These are phyloP conservation scores for Orchesella flavescens DNA, from an alignment of 2,888 invertebrate genomes.

Conservation along the genomic window DNA sequence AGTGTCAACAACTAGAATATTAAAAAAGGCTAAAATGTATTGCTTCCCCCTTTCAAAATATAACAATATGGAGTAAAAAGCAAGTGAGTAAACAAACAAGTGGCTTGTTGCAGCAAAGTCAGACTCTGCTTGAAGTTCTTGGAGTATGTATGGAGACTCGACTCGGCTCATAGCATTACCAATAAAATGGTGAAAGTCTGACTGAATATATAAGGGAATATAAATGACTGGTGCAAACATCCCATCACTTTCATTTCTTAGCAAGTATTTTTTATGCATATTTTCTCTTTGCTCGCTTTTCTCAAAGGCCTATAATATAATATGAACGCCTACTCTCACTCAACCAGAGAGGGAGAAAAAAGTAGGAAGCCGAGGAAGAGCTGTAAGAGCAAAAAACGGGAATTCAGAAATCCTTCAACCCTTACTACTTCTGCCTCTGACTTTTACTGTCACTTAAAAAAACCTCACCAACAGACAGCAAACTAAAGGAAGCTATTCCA, in stretches of 20 bases:
- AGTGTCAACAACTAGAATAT: no score
- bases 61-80: no score
- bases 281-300: slow-evolving; percentile 15
- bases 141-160: no score
- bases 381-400: slow-evolving; percentile 16
- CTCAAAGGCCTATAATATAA: background rate
- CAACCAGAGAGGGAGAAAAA: background rate
- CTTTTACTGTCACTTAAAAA: slow-evolving; percentile 58
- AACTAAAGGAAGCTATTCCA: slow-evolving; percentile 30
- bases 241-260: slow-evolving; percentile 47
- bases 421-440: slow-evolving; percentile 54
- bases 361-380: slow-evolving; percentile 6
- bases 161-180: background rate
- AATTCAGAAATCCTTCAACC: slow-evolving; percentile 56
- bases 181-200: slow-evolving; percentile 12
- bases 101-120: background rate
- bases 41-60: no score
- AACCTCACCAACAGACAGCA: slow-evolving; percentile 39
- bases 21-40: no score
- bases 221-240: slow-evolving; percentile 41
- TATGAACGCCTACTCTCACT: background rate
- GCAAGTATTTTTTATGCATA: slow-evolving; percentile 31
- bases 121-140: no score
- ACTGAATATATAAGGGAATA: no score
- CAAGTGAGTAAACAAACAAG: background rate